These are phyloP conservation scores for Heliothis subflexa DNA, from an alignment of 1,140 invertebrate genomes.

Conservation along the genomic window DNA sequence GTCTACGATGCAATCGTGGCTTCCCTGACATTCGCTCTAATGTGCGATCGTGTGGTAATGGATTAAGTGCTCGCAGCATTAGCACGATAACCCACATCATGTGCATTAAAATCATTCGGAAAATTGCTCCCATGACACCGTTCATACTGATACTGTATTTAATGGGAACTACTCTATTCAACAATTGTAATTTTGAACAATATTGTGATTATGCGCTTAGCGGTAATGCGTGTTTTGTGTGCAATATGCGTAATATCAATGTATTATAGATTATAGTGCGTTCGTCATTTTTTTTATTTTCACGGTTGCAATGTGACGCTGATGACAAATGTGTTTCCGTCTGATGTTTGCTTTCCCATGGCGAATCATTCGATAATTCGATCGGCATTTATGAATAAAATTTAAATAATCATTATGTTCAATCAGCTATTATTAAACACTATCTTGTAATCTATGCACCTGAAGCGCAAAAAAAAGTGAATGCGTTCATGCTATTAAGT, in stretches of 20 bases:
- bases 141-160: slow-evolving; percentile 57
- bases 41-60: slow-evolving; percentile 59
- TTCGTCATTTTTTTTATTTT: neutral
- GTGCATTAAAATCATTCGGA: slow-evolving; percentile 66
- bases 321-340: no score
- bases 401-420: slow-evolving; percentile 7
- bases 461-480: slow-evolving; percentile 3
- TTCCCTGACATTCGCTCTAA: slow-evolving; percentile 43
- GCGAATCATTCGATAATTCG: no score
- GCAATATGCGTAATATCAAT: slow-evolving; percentile 2
- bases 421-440: slow-evolving; percentile 18
- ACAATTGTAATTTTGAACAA: slow-evolving; percentile 25
- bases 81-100: slow-evolving; percentile 78
- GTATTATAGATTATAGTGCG: neutral
- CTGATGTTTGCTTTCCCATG: no score
- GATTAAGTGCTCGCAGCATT: slow-evolving; percentile 70
- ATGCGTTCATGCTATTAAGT: neutral
- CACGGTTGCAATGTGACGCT: no score
- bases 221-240: neutral
- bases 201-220: slow-evolving; percentile 10
- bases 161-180: slow-evolving; percentile 24
- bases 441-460: slow-evolving; percentile 8
- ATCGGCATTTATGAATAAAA: slow-evolving; percentile 24
- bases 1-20: slow-evolving; percentile 14
- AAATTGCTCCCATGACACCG: slow-evolving; percentile 61